These are phyloP conservation scores for Chrysogorgia sp. DNA, from an alignment of 92 coral and sea anemone genomes.

Conservation along the genomic window DNA sequence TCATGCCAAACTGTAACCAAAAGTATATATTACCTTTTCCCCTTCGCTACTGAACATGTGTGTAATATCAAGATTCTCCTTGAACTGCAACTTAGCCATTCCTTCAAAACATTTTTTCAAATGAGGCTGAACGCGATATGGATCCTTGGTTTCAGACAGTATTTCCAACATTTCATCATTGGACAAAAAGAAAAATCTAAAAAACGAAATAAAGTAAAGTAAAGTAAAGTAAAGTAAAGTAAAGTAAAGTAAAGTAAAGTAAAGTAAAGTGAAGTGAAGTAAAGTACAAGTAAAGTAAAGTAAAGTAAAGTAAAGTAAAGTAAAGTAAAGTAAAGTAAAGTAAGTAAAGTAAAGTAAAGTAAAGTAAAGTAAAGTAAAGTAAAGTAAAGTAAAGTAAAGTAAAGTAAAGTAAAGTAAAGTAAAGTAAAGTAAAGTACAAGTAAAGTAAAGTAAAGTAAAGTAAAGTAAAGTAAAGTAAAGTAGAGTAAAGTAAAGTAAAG, in stretches of 20 bases:
- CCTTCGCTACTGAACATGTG: conserved; percentile 99
- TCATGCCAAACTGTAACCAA: not conserved
- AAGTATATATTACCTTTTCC: conserved; percentile 76
- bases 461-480: not conserved
- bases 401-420: not conserved
- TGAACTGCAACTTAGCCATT: conserved; percentile 93
- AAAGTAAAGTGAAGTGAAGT: not conserved
- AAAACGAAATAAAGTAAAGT: not conserved
- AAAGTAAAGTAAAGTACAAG: not conserved
- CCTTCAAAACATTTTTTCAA: conserved; percentile 99
- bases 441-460: not conserved
- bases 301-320: not conserved
- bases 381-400: not conserved
- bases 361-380: not conserved
- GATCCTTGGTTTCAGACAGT: conserved; percentile 97
- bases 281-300: not conserved
- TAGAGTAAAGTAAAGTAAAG: not conserved
- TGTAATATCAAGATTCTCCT: conserved; percentile 83
- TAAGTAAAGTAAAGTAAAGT: too few species aligned
- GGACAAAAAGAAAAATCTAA: conserved; percentile 94
- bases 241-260: not conserved
- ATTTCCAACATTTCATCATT: conserved; percentile 99
- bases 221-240: not conserved
- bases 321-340: not conserved
- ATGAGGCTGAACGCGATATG: conserved; percentile 99